Conservation (phyloP, 2,797 vertebrate species). For the Betta splendens region DNA sequence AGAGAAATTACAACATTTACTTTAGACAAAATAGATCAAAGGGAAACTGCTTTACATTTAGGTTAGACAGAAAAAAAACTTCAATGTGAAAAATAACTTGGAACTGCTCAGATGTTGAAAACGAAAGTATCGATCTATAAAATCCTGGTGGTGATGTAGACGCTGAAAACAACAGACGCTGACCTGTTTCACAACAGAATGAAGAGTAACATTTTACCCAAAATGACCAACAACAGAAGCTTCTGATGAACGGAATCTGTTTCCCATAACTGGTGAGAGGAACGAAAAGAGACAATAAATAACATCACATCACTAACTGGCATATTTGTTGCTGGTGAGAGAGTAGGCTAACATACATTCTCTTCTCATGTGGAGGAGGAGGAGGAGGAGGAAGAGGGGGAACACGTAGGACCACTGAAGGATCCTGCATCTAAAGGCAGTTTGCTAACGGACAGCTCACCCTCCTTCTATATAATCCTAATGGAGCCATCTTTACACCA, state of each 20-base stretch:
- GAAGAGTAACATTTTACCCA: conserved; percentile 52
- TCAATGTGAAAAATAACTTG: conserved; percentile 11
- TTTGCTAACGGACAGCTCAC: conserved; percentile 1
- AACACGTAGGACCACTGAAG: conserved; percentile 25
- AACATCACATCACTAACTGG: conserved; percentile 64
- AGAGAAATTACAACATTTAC: conserved; percentile 43
- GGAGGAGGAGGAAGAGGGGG: conserved; percentile 12
- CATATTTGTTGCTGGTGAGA: conserved; percentile 69
- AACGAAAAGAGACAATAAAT: conserved; percentile 73
- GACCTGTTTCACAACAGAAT: conserved; percentile 48
- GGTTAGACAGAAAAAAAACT: conserved; percentile 21
- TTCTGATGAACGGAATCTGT: conserved; percentile 62
- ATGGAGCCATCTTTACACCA: background rate
- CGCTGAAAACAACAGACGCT: conserved; percentile 46
- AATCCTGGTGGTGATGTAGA: conserved; percentile 25
- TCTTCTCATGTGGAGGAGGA: conserved; percentile 35
- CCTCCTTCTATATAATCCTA: background rate
- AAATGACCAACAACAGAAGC: conserved; percentile 49
- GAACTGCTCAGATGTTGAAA: conserved; percentile 6
- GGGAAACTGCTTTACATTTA: conserved; percentile 15
- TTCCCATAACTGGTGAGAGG: conserved; percentile 62
- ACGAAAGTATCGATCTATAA: conserved; percentile 25
- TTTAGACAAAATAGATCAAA: conserved; percentile 51
- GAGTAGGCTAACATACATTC: conserved; percentile 48
- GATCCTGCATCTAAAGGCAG: background rate